Evolutionary conservation across 2,113 vertebrate species (phyloP).

Genomic region (Psammodynastes pulverulentus): DNA sequence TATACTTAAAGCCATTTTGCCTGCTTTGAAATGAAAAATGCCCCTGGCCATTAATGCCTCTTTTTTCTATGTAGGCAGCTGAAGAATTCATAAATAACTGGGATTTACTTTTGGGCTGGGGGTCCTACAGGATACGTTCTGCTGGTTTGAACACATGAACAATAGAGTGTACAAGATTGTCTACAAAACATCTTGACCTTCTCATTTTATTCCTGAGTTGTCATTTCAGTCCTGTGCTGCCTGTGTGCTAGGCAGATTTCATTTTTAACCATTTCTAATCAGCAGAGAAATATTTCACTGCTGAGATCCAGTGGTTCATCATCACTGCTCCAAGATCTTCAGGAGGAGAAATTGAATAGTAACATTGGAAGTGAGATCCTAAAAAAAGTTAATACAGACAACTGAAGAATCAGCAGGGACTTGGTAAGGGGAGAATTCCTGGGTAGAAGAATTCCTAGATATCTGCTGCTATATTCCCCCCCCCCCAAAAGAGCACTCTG

Average conservation of each 20-base stretch:
- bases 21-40: conserved; percentile 35
- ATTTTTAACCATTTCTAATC: neutral
- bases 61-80: conserved; percentile 45
- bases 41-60: conserved; percentile 32
- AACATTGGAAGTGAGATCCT: neutral
- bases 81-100: conserved; percentile 41
- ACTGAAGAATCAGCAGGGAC: neutral
- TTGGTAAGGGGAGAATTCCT: neutral
- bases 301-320: neutral
- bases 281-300: neutral
- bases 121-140: neutral
- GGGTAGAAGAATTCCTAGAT: neutral
- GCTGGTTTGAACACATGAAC: neutral
- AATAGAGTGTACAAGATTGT: neutral
- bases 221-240: neutral
- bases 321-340: neutral
- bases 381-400: neutral
- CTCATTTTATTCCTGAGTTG: neutral
- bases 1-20: conserved; percentile 38
- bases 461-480: neutral
- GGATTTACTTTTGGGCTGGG: conserved; percentile 6
- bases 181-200: neutral
- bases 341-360: neutral
- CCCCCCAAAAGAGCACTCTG: too few relatives aligned
- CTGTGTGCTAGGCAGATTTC: neutral